Evolutionary conservation across 2,888 invertebrate genomes (phyloP).

Genomic region (Noctua comes): DNA sequence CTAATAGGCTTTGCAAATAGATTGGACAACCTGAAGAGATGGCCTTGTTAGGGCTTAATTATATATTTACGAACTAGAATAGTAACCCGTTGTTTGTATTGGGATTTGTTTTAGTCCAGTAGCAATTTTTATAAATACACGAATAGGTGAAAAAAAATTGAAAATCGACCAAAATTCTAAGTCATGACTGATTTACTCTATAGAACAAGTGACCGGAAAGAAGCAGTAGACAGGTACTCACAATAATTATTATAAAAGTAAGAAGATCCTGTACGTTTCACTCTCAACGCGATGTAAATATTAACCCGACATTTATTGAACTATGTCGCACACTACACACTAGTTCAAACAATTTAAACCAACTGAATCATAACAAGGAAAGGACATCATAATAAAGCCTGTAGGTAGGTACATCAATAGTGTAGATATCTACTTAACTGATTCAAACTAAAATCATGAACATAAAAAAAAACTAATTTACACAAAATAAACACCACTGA

Average conservation of each 20-base stretch:
- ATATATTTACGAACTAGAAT: not conserved
- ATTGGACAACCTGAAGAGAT: not conserved
- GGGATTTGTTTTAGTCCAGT: not conserved
- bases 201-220: not conserved
- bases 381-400: conserved; percentile 10
- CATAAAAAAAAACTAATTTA: not conserved
- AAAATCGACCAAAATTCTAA: not conserved
- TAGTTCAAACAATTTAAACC: conserved; percentile 19
- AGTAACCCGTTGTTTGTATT: not conserved
- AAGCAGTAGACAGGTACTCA: not conserved
- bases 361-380: conserved; percentile 35
- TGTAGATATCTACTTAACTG: not conserved
- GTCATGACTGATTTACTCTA: not conserved
- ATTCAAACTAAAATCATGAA: not conserved
- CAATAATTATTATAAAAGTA: not conserved
- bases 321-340: conserved; percentile 25
- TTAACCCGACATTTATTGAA: not conserved
- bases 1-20: not conserved
- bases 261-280: not conserved
- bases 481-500: not conserved
- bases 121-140: not conserved
- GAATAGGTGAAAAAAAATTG: not conserved
- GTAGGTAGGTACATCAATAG: not conserved
- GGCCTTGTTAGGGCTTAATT: not conserved
- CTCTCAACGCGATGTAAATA: not conserved